Percentiles rank a stretch among this genome's conserved stretches.
Conservation (phyloP, 2,797 vertebrate species). For the Acanthiza pusilla region DNA sequence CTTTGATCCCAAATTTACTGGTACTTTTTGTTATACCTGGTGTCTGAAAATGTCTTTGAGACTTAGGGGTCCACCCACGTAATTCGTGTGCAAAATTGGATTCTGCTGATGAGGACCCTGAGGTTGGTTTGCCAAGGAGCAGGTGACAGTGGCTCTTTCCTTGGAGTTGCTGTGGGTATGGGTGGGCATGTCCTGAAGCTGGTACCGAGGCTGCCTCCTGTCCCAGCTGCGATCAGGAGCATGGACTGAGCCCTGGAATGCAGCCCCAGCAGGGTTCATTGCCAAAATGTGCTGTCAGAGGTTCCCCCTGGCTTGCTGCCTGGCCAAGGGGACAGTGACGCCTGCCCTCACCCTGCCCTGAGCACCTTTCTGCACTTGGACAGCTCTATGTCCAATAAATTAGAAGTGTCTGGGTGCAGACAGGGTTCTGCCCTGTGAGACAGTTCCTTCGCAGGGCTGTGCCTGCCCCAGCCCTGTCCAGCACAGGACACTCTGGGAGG, state of each 20-base stretch:
- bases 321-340: background rate
- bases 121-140: background rate
- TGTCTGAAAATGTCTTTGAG: background rate
- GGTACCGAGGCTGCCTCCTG: accelerated
- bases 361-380: background rate
- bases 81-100: background rate
- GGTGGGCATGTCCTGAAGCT: background rate
- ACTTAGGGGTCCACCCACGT: accelerated
- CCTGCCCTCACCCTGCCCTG: background rate
- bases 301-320: background rate
- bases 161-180: background rate
- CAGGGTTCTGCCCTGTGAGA: accelerated
- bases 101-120: background rate
- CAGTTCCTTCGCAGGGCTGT: accelerated
- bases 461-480: background rate
- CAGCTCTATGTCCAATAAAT: background rate
- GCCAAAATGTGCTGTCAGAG: background rate
- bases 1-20: background rate
- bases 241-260: background rate
- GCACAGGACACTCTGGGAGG: background rate
- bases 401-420: background rate
- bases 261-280: background rate
- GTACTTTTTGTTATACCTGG: background rate
- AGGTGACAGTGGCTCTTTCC: background rate
- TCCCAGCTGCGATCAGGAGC: accelerated